Base-by-base conservation (phyloP, 2,888 invertebrate species). In the Helobdella robusta region DNA sequence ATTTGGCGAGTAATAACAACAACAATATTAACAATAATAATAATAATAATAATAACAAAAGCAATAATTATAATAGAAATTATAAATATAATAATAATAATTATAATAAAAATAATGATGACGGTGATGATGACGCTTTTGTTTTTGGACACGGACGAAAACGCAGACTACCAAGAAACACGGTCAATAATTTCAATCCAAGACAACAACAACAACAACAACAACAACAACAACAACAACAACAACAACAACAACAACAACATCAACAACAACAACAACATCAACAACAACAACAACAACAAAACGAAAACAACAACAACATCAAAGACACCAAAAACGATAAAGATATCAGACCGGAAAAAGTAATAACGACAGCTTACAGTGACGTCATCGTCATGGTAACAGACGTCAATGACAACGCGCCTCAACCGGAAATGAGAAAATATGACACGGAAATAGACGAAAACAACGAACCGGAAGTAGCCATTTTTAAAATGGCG, bases 371-470 rank as follows among this genome's bases (percentile, higher is more conserved):
- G n/a, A n/a, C n/a, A n/a, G n/a, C n/a, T n/a, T n/a, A n/a, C n/a
- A n/a, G n/a, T n/a, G n/a, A n/a, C n/a, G 30, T 62, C 2, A 20
- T 20, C 46, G 50, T 62, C 15, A n/a, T 28, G 23, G 23, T 62
- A 11, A 20, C 18, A 2, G 62, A 62, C 62, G 50, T 62, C n/a
- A 62, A 62, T 25, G 62, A 62, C 50, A 62, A 62, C 34, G 25
- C 11, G 25, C 62, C 62, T 32, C 30, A 40, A n/a, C 48, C 62
- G 4, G 20, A n/a, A 30, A 30, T 15, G 8, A 23, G 23, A 4
- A 35, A 15, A 32, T 61, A 44, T 30, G 34, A 44, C 8, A 46
- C n/a, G 15, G 61, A 61, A 28, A 30, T 61, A 11, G 40, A 36
- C 1, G 61, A 61, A 36, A 61, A 61, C 46, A 36, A 40, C n/a